Base-by-base conservation (phyloP, 2,888 invertebrate species). In the Diploptera punctata region DNA sequence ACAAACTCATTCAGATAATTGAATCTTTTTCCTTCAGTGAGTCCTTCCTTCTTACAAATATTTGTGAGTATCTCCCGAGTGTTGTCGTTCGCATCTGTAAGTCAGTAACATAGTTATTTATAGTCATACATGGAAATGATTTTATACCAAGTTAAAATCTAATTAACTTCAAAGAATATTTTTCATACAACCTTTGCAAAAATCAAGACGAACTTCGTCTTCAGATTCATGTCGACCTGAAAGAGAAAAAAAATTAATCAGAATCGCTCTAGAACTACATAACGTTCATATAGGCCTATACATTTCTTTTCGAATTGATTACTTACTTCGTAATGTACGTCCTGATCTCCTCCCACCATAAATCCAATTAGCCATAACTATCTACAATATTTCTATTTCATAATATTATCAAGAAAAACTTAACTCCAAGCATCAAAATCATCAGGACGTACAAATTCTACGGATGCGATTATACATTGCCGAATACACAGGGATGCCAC, bases 1-100 rank as follows among this genome's bases (percentile, higher is more conserved):
- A 95, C 94, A 84, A 97, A 90, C 75, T 91, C 92, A 87, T 97
- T 97, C 79, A 97, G 88, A 83, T 95, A 93, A 77, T 92, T 93
- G 77, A 97, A 86, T 81, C 93, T 91, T 81, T 91, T 91, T 75
- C 89, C 90, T 83, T 94, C 94, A 74, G 91, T 89, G 74, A 91
- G 86, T 73, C 87, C 87, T 76, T 86, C 84, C 80, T 86, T 88
- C 79, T 87, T 88, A 77, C 88, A 89, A 74, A 89, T 80, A 80
- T 87, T 87, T 73, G 85, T 85, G 71, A 90, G 82, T 71, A 90
- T 88, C 81, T 90, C 90, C 75, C 85, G 84, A 31, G 88, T 80
- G 77, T 86, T 86, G 74, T 86, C 86, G 74, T 80, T 81, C 49
- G 86, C 80, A 78, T 85, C 89, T 88, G 79, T 3, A 49, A 47